Evolutionary conservation across 2,888 invertebrate genomes (phyloP), one percentile per base, ranked within the genome.

Genomic region (Apocheima hispidaria): DNA sequence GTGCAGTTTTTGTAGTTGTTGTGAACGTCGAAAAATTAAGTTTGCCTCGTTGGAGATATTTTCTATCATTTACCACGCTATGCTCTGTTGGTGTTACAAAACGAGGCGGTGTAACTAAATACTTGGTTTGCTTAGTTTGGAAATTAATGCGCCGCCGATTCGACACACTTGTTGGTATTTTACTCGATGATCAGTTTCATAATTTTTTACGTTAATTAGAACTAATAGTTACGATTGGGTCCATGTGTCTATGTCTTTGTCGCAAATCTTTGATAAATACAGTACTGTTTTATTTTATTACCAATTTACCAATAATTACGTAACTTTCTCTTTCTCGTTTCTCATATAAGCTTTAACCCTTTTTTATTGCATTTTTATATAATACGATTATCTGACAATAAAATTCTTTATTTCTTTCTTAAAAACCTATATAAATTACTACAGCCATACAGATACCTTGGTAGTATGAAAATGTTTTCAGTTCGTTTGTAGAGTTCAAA

Each of bases 61-160:
- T 70, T 57, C 52, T 67, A 60, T 67, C 38, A 59, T 57, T 63
- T 21, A n/a, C 28, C 38, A 54, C 62, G 73, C 70, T 69, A 68
- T 67, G 73, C 73, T 71, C 73, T 69, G 72, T 66, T 74, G 78
- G 63, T 68, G 73, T 85, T 84, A 78, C 68, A 81, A 84, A 85
- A 87, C 64, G 71, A 72, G 71, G 66, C 63, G 36, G 55, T 66
- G 68, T 69, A 69, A 73, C 68, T 60, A 69, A 71, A 73, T 58
- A 65, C 58, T 53, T 30, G 40, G 23, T 38, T 66, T 68, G 63
- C 61, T 61, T 66, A 67, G 71, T 74, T 73, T 71, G 70, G 59
- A 70, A 73, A 66, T 70, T 68, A 69, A 71, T 67, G 71, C 70
- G 51, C 58, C 41, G 50, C 58, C 41, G 50, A 56, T 60, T 68